Base-by-base conservation (phyloP, 2,113 vertebrate species). In the Loxodonta africana region DNA sequence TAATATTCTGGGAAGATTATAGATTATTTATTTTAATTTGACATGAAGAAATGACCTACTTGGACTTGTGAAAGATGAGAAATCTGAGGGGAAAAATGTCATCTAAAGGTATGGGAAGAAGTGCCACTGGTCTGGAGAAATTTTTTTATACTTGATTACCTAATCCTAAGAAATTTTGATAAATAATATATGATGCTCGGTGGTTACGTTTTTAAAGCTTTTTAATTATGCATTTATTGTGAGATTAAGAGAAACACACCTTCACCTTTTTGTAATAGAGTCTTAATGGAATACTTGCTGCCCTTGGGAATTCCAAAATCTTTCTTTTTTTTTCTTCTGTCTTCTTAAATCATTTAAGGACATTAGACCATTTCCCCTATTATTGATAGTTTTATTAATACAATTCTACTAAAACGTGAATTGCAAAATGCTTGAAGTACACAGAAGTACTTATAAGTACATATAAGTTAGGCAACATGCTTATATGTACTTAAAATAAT, bases 141-240 rank as follows among this genome's bases (percentile, higher is more conserved):
- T 33, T 77, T 60, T 33, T 17, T 89, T 63, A n/a, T 4, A 14
- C 67, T 53, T 23, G 21, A 62, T 91, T 28, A 60, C 11, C 65
- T 81, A 28, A 60, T 94, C 74, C 83, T 76, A 63, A 74, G n/a
- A 91, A 73, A 85, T 6, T 48, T 4, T 30, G 65, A 51, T 74
- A 44, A 86, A 71, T 81, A 69, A 67, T 12, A 7, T 1, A 15
- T 23, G 1, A 12, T 33, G 33, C 33, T 83, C 33, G 25, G 44
- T 51, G 37, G 62, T 63, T 90, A 5, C 18, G 23, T 67, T 94
- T 48, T 46, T 69, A 46, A 92, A 76, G 41, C 74, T 62, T 74
- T 91, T 91, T 48, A 63, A 37, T 90, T 33, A 71, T n/a, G 33
- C 48, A 53, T 48, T 26, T 11, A 6, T 65, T 62, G 44, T 63